Base-by-base conservation (phyloP, 2,888 invertebrate species). In the Onchidella celtica region DNA sequence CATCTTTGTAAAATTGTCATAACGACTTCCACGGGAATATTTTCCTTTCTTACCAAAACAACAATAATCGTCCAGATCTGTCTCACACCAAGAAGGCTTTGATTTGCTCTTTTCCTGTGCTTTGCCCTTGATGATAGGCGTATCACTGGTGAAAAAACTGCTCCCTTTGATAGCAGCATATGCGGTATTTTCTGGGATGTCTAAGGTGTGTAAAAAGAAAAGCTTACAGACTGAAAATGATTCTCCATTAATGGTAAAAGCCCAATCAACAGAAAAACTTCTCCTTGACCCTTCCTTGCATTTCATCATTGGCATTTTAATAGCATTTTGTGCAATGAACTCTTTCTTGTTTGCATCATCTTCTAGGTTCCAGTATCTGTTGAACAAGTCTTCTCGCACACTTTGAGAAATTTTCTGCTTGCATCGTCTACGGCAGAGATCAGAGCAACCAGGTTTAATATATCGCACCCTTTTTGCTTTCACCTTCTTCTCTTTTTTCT, bases 161-260 rank as follows among this genome's bases (percentile, higher is more conserved):
- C 38, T 75, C 24, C 36, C 63, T 75, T 63, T 61, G 40, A 75
- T 63, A 38, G 75, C 75, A 38, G 75, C 36, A 38, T 75, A 75
- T 21, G 75, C 75, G 40, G 63, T 61, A 24, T 63, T 75, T 38
- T 75, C 61, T 63, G 75, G 36, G n/a, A 75, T 38, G 21, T 63
- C 63, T 61, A 75, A 61, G 3, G 75, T 75, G 36, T 75, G 75
- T 21, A 75, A 40, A 61, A 75, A 75, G 24, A 75, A 75, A 11
- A 75, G 29, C 27, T 75, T 75, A 63, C 75, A 75, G 11, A 75
- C 75, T 63, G 75, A 75, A 63, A 38, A 38, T 3, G 75, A 61
- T 61, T 61, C 75, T 40, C 63, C 63, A 2, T 75, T 38, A 6
- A 75, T 38, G 38, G 63, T 36, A 24, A 75, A 75, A 47, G 75